phyloP scores from a whole-genome alignment of 1,140 invertebrate genomes.

The Drosophila hydei region DNA sequence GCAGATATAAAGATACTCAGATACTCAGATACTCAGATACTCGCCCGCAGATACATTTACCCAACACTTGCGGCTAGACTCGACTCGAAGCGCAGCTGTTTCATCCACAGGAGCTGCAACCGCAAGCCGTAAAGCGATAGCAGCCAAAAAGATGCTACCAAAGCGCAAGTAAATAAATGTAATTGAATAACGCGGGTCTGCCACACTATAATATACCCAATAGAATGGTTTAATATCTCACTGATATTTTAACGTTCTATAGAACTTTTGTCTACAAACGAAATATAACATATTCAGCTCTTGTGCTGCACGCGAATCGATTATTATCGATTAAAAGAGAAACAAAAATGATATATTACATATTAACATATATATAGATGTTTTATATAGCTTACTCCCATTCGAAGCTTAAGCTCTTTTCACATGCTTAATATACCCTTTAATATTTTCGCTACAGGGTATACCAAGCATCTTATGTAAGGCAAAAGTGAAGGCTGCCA shows the following conservation, averaged over 20 bases:
- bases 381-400: too few species aligned
- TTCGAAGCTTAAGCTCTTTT: too few species aligned
- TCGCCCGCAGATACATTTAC: constrained; percentile 28
- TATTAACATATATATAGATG: too few species aligned
- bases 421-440: neutral
- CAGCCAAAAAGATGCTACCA: constrained; percentile 16
- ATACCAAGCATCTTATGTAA: constrained; percentile 12
- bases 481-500: constrained; percentile 13
- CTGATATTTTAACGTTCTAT: too few species aligned
- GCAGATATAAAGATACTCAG: neutral
- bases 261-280: too few species aligned
- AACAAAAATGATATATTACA: too few species aligned
- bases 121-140: constrained; percentile 42
- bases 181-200: neutral
- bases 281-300: too few species aligned
- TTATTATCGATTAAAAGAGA: too few species aligned
- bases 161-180: constrained; percentile 13
- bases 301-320: too few species aligned
- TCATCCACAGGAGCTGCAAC: constrained; percentile 26
- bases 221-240: neutral
- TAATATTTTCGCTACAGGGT: neutral
- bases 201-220: neutral
- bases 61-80: constrained; percentile 36
- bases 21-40: constrained; percentile 1
- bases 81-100: constrained; percentile 35